Percentiles rank a stretch among this genome's conserved stretches.
These are phyloP conservation scores for Aricia agestis DNA, from an alignment of 1,140 invertebrate genomes.

Conservation along the genomic window DNA sequence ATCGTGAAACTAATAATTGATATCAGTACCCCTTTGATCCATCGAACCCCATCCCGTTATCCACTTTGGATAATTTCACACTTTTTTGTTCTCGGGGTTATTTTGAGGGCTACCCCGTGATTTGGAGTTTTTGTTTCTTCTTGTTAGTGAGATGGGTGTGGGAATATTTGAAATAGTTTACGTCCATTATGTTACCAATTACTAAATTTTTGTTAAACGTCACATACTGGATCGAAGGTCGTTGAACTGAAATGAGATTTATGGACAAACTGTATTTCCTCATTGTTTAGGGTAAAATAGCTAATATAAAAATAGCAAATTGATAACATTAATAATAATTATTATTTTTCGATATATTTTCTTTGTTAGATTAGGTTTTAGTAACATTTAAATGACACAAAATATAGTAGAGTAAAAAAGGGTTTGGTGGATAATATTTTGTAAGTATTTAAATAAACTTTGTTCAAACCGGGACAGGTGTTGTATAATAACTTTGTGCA, in stretches of 20 bases:
- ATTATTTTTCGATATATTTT: too few relatives aligned
- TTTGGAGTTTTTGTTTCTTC: not conserved
- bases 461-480: too few relatives aligned
- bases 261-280: too few relatives aligned
- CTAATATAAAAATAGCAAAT: too few relatives aligned
- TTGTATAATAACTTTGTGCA: not conserved
- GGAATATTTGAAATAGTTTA: constrained; percentile 1
- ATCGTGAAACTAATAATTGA: not conserved
- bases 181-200: not conserved
- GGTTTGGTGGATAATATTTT: too few relatives aligned
- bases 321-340: too few relatives aligned
- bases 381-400: too few relatives aligned
- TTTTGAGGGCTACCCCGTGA: constrained; percentile 24
- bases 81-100: constrained; percentile 60
- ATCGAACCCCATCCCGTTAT: constrained; percentile 44
- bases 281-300: too few relatives aligned
- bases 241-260: not conserved
- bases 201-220: not conserved
- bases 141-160: not conserved
- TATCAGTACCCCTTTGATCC: not conserved
- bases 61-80: constrained; percentile 71
- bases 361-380: too few relatives aligned
- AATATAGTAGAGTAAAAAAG: too few relatives aligned
- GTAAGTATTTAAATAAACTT: too few relatives aligned
- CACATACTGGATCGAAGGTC: not conserved